phyloP scores from a whole-genome alignment of 1,140 invertebrate species.

The Pomacea maculata region DNA sequence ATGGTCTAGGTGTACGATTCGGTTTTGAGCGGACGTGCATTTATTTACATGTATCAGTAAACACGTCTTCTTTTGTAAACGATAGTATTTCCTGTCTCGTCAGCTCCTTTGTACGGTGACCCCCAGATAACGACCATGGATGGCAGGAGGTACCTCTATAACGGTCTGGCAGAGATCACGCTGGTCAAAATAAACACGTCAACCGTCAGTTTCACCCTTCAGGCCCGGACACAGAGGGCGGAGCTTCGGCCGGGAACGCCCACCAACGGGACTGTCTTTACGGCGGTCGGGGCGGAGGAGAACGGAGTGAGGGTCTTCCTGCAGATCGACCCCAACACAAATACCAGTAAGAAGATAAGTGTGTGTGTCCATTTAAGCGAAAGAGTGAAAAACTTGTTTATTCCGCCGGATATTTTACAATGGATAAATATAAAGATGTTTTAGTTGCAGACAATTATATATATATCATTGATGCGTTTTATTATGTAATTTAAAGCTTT shows the following conservation, averaged over 20 bases:
- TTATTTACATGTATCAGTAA: too few relatives aligned
- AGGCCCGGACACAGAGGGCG: conserved; percentile 24
- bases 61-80: neutral
- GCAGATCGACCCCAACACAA: conserved; percentile 10
- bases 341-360: too few relatives aligned
- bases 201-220: conserved; percentile 26
- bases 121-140: conserved; percentile 95
- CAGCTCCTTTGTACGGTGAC: conserved; percentile 73
- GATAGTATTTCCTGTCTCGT: neutral
- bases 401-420: too few relatives aligned
- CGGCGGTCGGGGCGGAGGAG: conserved; percentile 30
- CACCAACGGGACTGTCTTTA: conserved; percentile 33
- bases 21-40: too few relatives aligned
- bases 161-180: conserved; percentile 90
- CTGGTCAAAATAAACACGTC: conserved; percentile 15
- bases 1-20: too few relatives aligned
- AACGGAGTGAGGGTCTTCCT: conserved; percentile 14
- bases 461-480: too few relatives aligned
- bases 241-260: neutral
- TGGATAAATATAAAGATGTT: too few relatives aligned
- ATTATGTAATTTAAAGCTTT: too few relatives aligned
- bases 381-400: too few relatives aligned
- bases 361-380: too few relatives aligned
- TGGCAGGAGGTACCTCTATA: conserved; percentile 88
- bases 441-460: too few relatives aligned